These are phyloP conservation scores for Battus philenor DNA, from an alignment of 1,140 invertebrate species.

Conservation along the genomic window DNA sequence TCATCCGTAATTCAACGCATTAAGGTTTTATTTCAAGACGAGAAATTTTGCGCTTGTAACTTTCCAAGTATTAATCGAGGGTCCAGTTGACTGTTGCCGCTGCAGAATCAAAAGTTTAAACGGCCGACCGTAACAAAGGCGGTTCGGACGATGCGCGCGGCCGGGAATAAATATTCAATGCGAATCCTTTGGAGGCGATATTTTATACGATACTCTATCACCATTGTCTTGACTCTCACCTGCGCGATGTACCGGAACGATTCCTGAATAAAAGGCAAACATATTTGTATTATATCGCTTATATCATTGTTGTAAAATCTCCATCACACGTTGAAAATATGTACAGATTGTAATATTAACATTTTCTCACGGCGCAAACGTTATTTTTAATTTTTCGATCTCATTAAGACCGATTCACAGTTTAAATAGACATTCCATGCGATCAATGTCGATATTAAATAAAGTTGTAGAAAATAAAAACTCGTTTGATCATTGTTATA, in stretches of 20 bases:
- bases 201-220: constrained; percentile 65
- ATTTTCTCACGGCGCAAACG: constrained; percentile 14
- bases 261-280: constrained; percentile 17
- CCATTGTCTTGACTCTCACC: constrained; percentile 62
- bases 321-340: background rate
- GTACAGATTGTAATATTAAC: background rate
- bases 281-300: constrained; percentile 12
- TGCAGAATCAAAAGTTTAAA: constrained; percentile 76
- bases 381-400: no score
- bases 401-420: constrained; percentile 14
- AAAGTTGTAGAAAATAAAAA: constrained; percentile 5
- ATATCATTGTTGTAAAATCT: background rate
- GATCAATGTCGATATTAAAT: no score
- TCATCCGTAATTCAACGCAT: constrained; percentile 12
- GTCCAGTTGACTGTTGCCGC: constrained; percentile 71
- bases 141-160: constrained; percentile 55
- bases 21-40: constrained; percentile 28
- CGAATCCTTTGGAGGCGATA: constrained; percentile 72
- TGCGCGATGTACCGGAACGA: constrained; percentile 51
- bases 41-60: constrained; percentile 35
- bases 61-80: constrained; percentile 38
- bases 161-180: constrained; percentile 71
- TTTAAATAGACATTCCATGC: background rate
- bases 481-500: constrained; percentile 18
- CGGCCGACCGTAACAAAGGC: constrained; percentile 71